Evolutionary conservation across 2,113 vertebrate species (phyloP).

Genomic region (Plecturocebus donacophilus): DNA sequence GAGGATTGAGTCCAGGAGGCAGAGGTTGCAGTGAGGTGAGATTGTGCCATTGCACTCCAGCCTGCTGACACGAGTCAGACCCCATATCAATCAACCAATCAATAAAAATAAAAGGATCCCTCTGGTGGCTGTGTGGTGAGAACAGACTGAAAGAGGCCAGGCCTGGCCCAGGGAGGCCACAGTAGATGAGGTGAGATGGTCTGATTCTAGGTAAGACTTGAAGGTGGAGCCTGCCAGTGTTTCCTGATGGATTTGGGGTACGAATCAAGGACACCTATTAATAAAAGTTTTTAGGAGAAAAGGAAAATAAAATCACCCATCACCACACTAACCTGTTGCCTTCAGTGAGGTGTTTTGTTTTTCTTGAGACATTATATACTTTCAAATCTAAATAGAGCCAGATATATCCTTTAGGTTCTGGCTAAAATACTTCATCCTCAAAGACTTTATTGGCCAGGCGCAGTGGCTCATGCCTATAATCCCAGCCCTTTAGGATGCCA

Average conservation of each 20-base stretch:
- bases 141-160: not conserved
- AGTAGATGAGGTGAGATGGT: not conserved
- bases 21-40: too few relatives aligned
- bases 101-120: not conserved
- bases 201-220: not conserved
- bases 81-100: too few relatives aligned
- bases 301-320: not conserved
- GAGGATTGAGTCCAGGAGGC: too few relatives aligned
- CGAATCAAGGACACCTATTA: not conserved
- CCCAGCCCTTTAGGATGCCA: too few relatives aligned
- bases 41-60: too few relatives aligned
- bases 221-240: not conserved
- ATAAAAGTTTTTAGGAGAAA: not conserved
- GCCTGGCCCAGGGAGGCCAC: not conserved
- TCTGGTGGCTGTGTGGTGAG: not conserved
- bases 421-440: not conserved
- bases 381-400: not conserved
- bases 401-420: not conserved
- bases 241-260: not conserved
- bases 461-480: too few relatives aligned
- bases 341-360: not conserved
- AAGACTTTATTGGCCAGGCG: not conserved
- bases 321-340: not conserved
- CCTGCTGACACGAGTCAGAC: too few relatives aligned
- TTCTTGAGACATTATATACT: not conserved